These are phyloP conservation scores for Tricholaema leucomelas DNA, from an alignment of 2,113 vertebrate species.

Conservation along the genomic window DNA sequence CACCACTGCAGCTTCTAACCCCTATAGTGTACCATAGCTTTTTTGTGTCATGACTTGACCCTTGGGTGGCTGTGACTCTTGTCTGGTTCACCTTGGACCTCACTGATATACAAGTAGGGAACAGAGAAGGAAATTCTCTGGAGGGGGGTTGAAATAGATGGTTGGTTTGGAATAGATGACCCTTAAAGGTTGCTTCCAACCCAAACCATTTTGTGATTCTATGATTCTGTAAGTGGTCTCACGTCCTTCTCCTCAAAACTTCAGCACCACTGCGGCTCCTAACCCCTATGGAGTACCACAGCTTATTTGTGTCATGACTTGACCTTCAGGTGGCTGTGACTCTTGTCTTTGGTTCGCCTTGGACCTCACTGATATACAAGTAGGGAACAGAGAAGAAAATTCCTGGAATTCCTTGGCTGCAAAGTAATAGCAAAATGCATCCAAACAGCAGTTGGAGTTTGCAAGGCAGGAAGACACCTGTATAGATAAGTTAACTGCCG, in stretches of 20 bases:
- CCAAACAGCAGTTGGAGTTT: slow-evolving; percentile 79
- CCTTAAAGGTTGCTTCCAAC: too few relatives aligned
- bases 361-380: not conserved
- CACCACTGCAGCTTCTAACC: not conserved
- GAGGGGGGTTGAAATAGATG: too few relatives aligned
- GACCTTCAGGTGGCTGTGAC: not conserved
- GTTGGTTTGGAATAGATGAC: too few relatives aligned
- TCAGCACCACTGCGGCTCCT: not conserved
- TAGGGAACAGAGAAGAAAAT: not conserved
- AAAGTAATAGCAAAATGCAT: slow-evolving; percentile 81
- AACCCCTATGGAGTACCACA: not conserved
- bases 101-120: not conserved
- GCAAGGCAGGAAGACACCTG: slow-evolving; percentile 36
- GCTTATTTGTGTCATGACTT: not conserved
- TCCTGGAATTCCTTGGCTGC: slow-evolving; percentile 73
- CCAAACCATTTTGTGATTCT: not conserved
- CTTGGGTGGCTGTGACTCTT: slow-evolving; percentile 1
- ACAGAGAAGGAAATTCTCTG: slow-evolving; percentile 38
- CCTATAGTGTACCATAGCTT: not conserved
- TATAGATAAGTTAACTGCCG: not conserved
- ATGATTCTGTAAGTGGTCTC: not conserved
- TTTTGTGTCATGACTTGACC: not conserved
- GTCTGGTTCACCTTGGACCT: not conserved
- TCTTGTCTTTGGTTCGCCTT: slow-evolving; percentile 12
- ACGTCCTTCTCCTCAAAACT: not conserved